These are phyloP conservation scores for Hypena proboscidalis DNA, from an alignment of 2,888 invertebrate genomes.

Conservation along the genomic window DNA sequence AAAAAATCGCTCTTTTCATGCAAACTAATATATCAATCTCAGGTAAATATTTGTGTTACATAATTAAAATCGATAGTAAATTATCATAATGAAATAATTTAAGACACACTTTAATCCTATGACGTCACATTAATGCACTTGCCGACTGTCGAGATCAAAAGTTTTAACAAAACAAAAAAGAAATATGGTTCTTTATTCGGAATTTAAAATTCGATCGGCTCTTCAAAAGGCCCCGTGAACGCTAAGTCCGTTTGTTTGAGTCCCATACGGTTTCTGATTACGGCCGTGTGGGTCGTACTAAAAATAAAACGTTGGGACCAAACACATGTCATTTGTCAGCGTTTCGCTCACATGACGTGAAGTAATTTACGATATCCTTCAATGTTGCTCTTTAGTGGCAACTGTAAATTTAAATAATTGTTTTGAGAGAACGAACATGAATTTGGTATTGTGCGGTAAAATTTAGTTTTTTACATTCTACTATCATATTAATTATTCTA, in stretches of 20 bases:
- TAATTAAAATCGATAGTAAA: no score
- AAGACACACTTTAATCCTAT: no score
- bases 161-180: slow-evolving; percentile 6
- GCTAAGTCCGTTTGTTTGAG: slow-evolving; percentile 26
- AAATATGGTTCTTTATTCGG: slow-evolving; percentile 13
- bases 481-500: no score
- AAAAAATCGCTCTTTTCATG: no score
- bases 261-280: slow-evolving; percentile 55
- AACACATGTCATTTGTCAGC: slow-evolving; percentile 80
- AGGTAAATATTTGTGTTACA: no score
- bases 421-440: neutral
- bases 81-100: no score
- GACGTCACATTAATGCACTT: no score
- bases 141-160: neutral
- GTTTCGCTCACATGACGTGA: slow-evolving; percentile 67
- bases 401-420: slow-evolving; percentile 11
- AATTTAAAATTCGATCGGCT: slow-evolving; percentile 23
- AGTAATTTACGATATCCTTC: slow-evolving; percentile 68
- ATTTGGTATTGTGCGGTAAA: no score
- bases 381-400: slow-evolving; percentile 56
- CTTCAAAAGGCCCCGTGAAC: slow-evolving; percentile 5
- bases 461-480: no score
- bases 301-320: slow-evolving; percentile 65
- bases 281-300: slow-evolving; percentile 58
- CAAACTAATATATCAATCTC: neutral